Evolutionary conservation across 2,113 vertebrate genomes (phyloP).

Genomic region (Myotis brandtii): DNA sequence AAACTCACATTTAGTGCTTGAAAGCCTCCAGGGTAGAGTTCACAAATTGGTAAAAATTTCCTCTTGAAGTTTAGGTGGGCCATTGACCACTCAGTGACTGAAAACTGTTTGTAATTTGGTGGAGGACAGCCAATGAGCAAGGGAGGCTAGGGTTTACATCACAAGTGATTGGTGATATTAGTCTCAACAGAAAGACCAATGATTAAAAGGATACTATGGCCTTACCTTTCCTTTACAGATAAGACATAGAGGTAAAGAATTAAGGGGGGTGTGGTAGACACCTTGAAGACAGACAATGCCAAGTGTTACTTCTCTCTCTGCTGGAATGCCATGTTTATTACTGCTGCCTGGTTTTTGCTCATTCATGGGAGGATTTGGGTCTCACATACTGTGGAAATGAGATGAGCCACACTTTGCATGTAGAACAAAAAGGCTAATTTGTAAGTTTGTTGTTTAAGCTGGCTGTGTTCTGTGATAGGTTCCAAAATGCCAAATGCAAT

Average conservation of each 20-base stretch:
- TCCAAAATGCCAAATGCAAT: constrained; percentile 53
- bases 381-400: constrained; percentile 18
- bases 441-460: constrained; percentile 45
- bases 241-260: neutral
- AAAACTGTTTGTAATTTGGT: neutral
- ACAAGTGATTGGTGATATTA: neutral
- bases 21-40: neutral
- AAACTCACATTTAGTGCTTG: neutral
- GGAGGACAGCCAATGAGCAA: neutral
- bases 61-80: neutral
- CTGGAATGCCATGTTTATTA: neutral
- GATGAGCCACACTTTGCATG: neutral
- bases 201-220: neutral
- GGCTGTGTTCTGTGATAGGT: constrained; percentile 50
- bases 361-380: constrained; percentile 1
- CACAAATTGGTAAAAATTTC: neutral
- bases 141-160: neutral
- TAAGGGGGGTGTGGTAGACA: neutral
- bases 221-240: neutral
- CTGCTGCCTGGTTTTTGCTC: neutral
- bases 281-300: neutral
- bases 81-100: neutral
- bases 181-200: neutral
- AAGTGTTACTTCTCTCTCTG: neutral
- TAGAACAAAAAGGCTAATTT: constrained; percentile 51